Evolutionary conservation across 2,888 invertebrate species (phyloP).

Genomic region (Drosophila percnosoma): DNA sequence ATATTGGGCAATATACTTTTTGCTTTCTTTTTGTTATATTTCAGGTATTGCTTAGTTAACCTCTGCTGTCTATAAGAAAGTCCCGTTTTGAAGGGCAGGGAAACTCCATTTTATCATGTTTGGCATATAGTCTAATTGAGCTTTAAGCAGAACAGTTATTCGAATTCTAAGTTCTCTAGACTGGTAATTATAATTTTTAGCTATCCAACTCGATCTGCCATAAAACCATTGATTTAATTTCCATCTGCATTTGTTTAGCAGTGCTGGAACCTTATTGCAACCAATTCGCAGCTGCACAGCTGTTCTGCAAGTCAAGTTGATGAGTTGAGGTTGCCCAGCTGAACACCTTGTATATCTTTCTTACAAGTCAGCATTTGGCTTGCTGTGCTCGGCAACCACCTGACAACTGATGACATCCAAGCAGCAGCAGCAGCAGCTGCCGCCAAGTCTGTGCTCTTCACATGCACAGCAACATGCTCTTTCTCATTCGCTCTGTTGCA

Average conservation of each 20-base stretch:
- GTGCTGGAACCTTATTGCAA: background rate
- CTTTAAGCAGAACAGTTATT: background rate
- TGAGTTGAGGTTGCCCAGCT: slow-evolving; percentile 18
- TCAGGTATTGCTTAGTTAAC: background rate
- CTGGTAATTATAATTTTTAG: too few species aligned
- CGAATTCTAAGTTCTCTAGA: background rate
- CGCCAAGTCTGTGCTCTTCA: slow-evolving; percentile 1
- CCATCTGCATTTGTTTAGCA: background rate
- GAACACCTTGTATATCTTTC: background rate
- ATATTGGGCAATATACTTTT: background rate
- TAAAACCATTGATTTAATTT: background rate
- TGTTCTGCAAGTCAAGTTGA: background rate
- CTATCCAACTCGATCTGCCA: background rate
- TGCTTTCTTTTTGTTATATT: slow-evolving; percentile 3
- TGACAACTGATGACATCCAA: slow-evolving; percentile 11
- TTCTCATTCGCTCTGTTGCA: slow-evolving; percentile 29
- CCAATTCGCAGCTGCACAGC: background rate
- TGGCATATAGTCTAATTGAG: background rate
- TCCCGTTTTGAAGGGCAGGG: background rate
- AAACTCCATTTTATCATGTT: background rate
- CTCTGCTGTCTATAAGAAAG: background rate
- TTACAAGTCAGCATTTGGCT: slow-evolving; percentile 2
- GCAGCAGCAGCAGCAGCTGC: slow-evolving; percentile 5
- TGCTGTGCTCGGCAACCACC: background rate
- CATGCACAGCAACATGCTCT: slow-evolving; percentile 6